These are phyloP conservation scores for Amblyraja radiata DNA, from an alignment of 2,797 vertebrate genomes.

Conservation along the genomic window DNA sequence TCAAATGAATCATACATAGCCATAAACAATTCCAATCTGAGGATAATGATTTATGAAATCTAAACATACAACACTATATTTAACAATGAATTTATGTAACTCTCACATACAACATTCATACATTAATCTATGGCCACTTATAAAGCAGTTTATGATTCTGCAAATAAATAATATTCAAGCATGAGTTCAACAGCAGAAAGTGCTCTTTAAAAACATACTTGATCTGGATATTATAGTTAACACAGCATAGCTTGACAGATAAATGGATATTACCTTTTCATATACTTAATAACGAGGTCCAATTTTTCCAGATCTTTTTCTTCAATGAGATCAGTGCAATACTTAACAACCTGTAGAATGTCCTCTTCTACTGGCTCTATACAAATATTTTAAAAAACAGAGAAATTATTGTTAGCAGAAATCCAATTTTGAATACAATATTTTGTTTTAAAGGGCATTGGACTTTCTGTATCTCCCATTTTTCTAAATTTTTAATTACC, in stretches of 20 bases:
- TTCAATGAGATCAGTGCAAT: slow-evolving; percentile 94
- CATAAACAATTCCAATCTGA: not conserved
- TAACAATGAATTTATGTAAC: not conserved
- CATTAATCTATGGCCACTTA: not conserved
- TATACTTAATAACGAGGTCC: slow-evolving; percentile 93
- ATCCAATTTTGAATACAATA: not conserved
- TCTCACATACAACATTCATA: not conserved
- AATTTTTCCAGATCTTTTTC: slow-evolving; percentile 94
- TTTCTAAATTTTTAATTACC: not conserved
- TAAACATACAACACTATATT: not conserved
- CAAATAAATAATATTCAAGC: not conserved
- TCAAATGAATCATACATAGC: not conserved
- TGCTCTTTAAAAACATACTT: not conserved
- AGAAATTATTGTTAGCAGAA: not conserved
- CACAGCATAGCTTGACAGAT: not conserved
- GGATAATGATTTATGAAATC: not conserved
- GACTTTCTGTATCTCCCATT: not conserved
- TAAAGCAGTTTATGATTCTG: not conserved
- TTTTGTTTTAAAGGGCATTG: not conserved
- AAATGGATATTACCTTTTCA: slow-evolving; percentile 72
- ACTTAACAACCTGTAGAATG: slow-evolving; percentile 93
- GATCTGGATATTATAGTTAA: not conserved
- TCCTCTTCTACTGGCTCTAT: slow-evolving; percentile 98
- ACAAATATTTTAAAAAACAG: not conserved
- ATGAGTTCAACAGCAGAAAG: not conserved